These are phyloP conservation scores for Gyrodactylus bullatarudis DNA, from an alignment of 1,140 invertebrate genomes.

Conservation along the genomic window DNA sequence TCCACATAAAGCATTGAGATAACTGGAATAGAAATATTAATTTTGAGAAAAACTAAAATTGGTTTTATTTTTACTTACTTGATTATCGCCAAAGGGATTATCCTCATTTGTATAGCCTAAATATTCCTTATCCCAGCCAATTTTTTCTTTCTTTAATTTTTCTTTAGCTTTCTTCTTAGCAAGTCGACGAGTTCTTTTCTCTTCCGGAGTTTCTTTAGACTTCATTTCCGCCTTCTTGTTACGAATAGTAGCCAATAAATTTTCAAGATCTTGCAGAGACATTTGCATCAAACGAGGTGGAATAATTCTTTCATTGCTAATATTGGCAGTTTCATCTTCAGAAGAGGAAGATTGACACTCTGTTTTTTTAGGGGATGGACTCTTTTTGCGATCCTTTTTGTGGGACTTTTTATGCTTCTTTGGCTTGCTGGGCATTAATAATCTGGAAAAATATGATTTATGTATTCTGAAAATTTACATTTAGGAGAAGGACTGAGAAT, in stretches of 20 bases:
- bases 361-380: background rate
- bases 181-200: slow-evolving; percentile 46
- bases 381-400: background rate
- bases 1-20: background rate
- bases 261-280: background rate
- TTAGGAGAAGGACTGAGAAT: too few species aligned
- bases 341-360: background rate
- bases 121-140: slow-evolving; percentile 72
- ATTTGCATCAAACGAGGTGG: background rate
- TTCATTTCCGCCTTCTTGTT: slow-evolving; percentile 39
- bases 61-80: background rate
- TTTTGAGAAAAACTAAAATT: background rate
- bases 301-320: background rate
- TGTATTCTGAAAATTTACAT: too few species aligned
- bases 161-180: slow-evolving; percentile 57
- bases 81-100: slow-evolving; percentile 67
- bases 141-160: slow-evolving; percentile 38
- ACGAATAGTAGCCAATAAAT: background rate
- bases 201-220: slow-evolving; percentile 54
- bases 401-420: background rate
- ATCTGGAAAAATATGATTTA: too few species aligned
- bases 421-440: background rate
- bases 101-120: slow-evolving; percentile 60
- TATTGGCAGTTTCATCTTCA: background rate
- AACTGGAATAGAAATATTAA: too few species aligned